Evolutionary conservation across 2,888 invertebrate genomes (phyloP), one percentile per base, ranked within the genome.

Genomic region (Lycophotia porphyrea): DNA sequence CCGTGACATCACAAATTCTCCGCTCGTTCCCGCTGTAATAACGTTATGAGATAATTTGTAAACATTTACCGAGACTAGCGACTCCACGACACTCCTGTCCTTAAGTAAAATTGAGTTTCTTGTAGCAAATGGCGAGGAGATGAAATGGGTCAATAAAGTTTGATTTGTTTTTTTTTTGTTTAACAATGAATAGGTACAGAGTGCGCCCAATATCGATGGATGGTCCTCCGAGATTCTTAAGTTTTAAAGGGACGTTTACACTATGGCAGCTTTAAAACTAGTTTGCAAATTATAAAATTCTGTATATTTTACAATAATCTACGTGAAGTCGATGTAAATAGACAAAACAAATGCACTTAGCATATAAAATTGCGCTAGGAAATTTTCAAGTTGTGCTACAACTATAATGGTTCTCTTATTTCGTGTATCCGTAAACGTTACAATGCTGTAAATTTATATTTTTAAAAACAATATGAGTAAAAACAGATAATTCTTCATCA

Each of bases 21-120:
- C 74, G 76, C 71, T 72, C 72, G 52, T 67, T 76, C 49, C 67
- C 58, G 55, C 49, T 49, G 49, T 80, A 83, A 85, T 67, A 75
- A 76, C 64, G 80, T 83, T 80, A 82, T 78, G 69, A 76, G 74
- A 83, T 85, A 86, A 86, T 86, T 83, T 77, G 81, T 81, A 81
- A 86, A 81, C 86, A 83, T 86, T 85, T 76, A 76, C 74, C 49
- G 44, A 73, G 65, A 31, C 55, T 58, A 34, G 75, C 61, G 39
- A 76, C 63, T 81, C 76, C 24, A 58, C 27, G 42, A 61, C 58
- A 58, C 71, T 82, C 39, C 49, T 71, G 66, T 76, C 74, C 67
- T 71, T 77, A 31, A 77, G 49, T 70, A 66, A 76, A 74, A 82
- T 82, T 71, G 44, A 66, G 71, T 76, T 76, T n/a, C 8, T 34